Evolutionary conservation across 2,113 vertebrate species (phyloP), one percentile per base, ranked within the genome.

Genomic region (Gambusia holbrooki): DNA sequence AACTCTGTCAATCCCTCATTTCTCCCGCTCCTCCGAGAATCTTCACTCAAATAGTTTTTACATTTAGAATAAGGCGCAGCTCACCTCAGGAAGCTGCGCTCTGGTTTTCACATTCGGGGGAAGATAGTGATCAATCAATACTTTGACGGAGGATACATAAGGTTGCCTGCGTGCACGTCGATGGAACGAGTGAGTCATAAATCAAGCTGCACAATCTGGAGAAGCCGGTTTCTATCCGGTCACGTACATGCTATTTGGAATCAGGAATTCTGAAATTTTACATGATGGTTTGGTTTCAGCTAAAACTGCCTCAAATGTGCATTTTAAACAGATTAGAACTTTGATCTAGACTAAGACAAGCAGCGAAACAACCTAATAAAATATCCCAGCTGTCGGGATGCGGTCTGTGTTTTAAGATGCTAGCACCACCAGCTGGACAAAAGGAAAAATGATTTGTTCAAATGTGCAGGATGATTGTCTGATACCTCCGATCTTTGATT

Each of bases 381-480:
- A 25, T 17, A 25, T n/a, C 22, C 5, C 51, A 3, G 25, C 25
- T 58, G 51, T 54, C 0, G 35, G 22, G 1, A 19, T 19, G 45
- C 15, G 19, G 17, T 5, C 45, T 48, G 45, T n/a, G 4, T 64
- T 64, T 64, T 72, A 32, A 40, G 78, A 71, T 33, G 42, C 19
- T 80, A 75, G 82, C 87, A 70, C 90, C 92, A 82, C 72, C 90
- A 89, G 71, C 27, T 86, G 92, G 54, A 63, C 77, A 84, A 84
- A 82, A 19, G 29, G 15, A 37, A 61, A 62, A 82, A 90, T 48
- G 3, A 62, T 80, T 58, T 10, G 25, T 62, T 60, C 1, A 37
- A 77, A 71, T 15, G 11, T 30, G 22, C 1, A 19, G 14, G 5
- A 73, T 6, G 86, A 90, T 89, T 88, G 86, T 89, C 81, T 79